Evolutionary conservation across 2,888 invertebrate species (phyloP).

Genomic region (Darwinula stevensoni): DNA sequence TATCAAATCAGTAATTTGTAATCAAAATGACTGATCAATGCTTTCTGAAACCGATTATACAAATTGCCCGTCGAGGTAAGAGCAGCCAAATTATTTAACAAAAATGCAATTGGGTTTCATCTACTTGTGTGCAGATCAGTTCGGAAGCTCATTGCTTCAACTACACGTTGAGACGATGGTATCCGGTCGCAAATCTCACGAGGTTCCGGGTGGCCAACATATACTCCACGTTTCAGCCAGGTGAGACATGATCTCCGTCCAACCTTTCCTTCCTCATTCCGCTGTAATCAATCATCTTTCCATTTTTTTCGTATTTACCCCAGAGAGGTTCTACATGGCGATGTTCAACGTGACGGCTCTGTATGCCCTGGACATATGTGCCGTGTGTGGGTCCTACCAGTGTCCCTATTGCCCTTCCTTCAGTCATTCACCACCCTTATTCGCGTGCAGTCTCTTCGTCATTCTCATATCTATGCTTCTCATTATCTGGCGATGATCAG

Average conservation of each 20-base stretch:
- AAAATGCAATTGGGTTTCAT: too few species aligned
- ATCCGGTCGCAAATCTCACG: slow-evolving; percentile 24
- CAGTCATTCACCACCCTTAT: too few species aligned
- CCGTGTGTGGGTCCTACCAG: slow-evolving; percentile 21
- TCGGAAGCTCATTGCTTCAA: slow-evolving; percentile 21
- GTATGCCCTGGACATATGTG: slow-evolving; percentile 18
- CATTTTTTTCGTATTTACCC: slow-evolving; percentile 9
- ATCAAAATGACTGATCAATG: too few species aligned
- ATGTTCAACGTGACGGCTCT: slow-evolving; percentile 15
- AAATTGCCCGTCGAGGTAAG: too few species aligned
- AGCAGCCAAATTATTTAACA: too few species aligned
- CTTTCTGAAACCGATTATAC: too few species aligned
- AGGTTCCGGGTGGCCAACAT: slow-evolving; percentile 21
- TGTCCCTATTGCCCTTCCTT: slow-evolving; percentile 21
- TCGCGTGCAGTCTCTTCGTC: too few species aligned
- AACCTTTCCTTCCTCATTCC: slow-evolving; percentile 6
- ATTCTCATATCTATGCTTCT: too few species aligned
- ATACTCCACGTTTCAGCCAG: slow-evolving; percentile 24
- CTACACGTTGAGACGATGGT: slow-evolving; percentile 23
- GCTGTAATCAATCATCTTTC: slow-evolving; percentile 1
- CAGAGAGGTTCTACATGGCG: slow-evolving; percentile 15
- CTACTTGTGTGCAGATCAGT: slow-evolving; percentile 10
- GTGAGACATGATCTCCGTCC: slow-evolving; percentile 13
- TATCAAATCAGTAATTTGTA: too few species aligned
- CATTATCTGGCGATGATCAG: too few species aligned